Conservation (phyloP, 2,888 invertebrate genomes). For the Tricholauxania praeusta region DNA sequence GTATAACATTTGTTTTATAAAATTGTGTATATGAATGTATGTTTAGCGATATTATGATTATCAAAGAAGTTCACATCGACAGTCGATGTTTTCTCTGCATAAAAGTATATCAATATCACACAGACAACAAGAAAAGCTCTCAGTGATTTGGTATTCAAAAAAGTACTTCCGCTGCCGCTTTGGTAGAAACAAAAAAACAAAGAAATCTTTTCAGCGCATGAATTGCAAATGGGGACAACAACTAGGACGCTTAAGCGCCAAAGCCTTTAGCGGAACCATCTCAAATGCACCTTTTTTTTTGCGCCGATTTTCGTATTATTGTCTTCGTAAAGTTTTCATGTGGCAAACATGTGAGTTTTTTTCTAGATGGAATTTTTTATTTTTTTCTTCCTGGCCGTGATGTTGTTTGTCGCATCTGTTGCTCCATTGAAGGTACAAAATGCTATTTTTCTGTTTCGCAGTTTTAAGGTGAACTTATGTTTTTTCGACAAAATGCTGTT, state of each 20-base stretch:
- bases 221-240: slow-evolving; percentile 30
- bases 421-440: slow-evolving; percentile 44
- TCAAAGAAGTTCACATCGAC: too few relatives aligned
- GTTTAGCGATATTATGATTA: too few relatives aligned
- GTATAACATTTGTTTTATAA: too few relatives aligned
- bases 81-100: too few relatives aligned
- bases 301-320: slow-evolving; percentile 25
- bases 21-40: too few relatives aligned
- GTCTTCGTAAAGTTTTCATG: slow-evolving; percentile 18
- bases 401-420: slow-evolving; percentile 61
- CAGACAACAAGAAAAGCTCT: too few relatives aligned
- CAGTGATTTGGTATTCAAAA: too few relatives aligned
- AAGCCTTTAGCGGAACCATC: not conserved
- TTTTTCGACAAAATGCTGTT: too few relatives aligned
- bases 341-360: not conserved
- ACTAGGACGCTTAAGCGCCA: not conserved
- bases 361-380: not conserved
- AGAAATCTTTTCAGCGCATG: slow-evolving; percentile 10
- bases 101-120: too few relatives aligned
- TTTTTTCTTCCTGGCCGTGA: slow-evolving; percentile 46
- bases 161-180: too few relatives aligned
- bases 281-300: slow-evolving; percentile 15
- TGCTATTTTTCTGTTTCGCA: not conserved
- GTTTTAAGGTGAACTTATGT: too few relatives aligned
- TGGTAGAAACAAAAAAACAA: too few relatives aligned